Evolutionary conservation across 2,888 invertebrate species (phyloP).

Genomic region (Polymixis flavicincta): DNA sequence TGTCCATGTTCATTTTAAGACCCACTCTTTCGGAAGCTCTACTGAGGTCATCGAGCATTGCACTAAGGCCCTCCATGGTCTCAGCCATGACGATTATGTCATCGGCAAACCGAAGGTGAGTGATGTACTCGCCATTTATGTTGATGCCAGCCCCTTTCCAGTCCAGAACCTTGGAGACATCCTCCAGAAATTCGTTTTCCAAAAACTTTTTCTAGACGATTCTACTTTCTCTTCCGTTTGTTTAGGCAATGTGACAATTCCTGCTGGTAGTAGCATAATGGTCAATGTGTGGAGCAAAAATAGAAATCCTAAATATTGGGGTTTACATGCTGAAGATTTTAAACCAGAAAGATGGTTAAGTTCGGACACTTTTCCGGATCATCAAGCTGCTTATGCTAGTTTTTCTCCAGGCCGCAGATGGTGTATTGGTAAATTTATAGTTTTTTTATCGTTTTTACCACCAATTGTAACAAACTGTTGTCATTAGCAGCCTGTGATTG

Average conservation of each 20-base stretch:
- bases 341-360: constrained; percentile 53
- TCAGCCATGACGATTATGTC: too few species aligned
- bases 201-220: too few species aligned
- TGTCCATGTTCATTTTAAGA: too few species aligned
- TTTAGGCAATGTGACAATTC: constrained; percentile 51
- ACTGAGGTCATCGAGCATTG: too few species aligned
- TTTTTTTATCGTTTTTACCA: background rate
- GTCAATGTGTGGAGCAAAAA: constrained; percentile 45
- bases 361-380: constrained; percentile 8
- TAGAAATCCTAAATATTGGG: constrained; percentile 46
- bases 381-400: constrained; percentile 55
- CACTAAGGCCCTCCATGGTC: too few species aligned
- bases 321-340: constrained; percentile 42
- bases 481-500: background rate
- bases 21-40: too few species aligned
- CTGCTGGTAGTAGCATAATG: constrained; percentile 44
- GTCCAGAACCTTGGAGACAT: too few species aligned
- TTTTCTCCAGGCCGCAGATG: constrained; percentile 61
- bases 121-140: too few species aligned
- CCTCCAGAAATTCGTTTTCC: too few species aligned
- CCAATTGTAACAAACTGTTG: too few species aligned
- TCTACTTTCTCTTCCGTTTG: background rate
- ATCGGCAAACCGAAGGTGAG: too few species aligned
- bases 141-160: too few species aligned
- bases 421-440: constrained; percentile 56